Base-by-base conservation (phyloP, 2,113 vertebrate species). In the Rhabdornis inornatus region DNA sequence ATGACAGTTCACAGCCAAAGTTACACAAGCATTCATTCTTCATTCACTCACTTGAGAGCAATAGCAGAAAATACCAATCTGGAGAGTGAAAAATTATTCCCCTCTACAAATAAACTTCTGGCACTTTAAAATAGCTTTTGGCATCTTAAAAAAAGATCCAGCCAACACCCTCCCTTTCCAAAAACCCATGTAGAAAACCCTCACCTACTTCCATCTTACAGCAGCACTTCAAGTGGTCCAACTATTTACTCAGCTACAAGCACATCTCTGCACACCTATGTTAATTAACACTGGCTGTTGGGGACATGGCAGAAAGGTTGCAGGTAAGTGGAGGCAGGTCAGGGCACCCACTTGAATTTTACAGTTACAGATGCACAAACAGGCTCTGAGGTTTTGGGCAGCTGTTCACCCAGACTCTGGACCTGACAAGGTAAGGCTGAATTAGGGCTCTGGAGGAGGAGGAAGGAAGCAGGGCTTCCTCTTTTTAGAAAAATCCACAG, bases 101-200 rank as follows among this genome's bases (percentile, higher is more conserved):
- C 5, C 10, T 56, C 33, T 28, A 25, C 9, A 79, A 12, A 49
- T 37, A 81, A 70, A 66, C 17, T 49, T 47, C 19, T 70, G 30
- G 35, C 23, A 75, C 47, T 42, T 66, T 47, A 60, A 50, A 71
- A 35, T 16, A 76, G 53, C 31, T 88, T 45, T 52, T 56, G 30
- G 22, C 5, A 44, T n/a, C 56, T 82, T 68, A 66, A 63, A 74
- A 74, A 69, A 75, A 53, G 8, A 28, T 14, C 0, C 7, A 76
- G 7, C 3, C 13, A 83, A 56, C 27, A 71, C 1, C 4, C 4
- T 15, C 4, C 5, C 6, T 33, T 72, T 45, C 24, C 2, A 3
- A 89, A 74, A 80, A 3, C 5, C 5, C 20, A 24, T 2, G 13
- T 1, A 66, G 44, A 86, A 45, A 60, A 13, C 1, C 1, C 8